phyloP scores from a whole-genome alignment of 1,140 invertebrate species.

The Bombus vancouverensis region DNA sequence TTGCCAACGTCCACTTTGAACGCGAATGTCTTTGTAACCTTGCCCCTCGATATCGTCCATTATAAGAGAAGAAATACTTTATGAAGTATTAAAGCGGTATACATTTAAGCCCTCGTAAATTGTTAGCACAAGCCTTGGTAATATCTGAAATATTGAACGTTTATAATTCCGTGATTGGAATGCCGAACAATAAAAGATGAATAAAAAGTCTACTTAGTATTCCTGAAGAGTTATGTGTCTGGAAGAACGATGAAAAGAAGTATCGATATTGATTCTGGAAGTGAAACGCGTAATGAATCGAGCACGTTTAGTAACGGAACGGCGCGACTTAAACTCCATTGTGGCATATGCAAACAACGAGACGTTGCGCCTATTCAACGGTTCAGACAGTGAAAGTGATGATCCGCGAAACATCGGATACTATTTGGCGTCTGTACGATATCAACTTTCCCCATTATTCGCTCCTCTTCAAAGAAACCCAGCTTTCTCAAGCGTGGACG shows the following conservation, averaged over 20 bases:
- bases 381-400: not conserved
- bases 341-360: not conserved
- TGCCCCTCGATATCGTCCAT: not conserved
- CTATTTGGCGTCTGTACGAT: too few relatives aligned
- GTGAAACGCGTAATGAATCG: not conserved
- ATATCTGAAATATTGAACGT: not conserved
- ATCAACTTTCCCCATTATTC: constrained; percentile 6
- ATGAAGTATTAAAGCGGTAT: too few relatives aligned
- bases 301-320: not conserved
- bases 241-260: not conserved
- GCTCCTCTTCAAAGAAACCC: not conserved
- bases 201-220: not conserved
- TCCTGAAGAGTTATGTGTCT: not conserved
- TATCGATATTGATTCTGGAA: not conserved
- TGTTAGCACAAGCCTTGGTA: not conserved
- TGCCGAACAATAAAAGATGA: not conserved
- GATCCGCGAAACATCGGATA: not conserved
- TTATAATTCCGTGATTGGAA: not conserved
- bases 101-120: not conserved
- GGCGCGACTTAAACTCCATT: not conserved
- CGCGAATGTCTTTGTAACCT: not conserved
- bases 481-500: not conserved
- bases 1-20: not conserved
- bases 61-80: not conserved
- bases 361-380: not conserved